phyloP scores from a whole-genome alignment of 2,113 vertebrate genomes.

The Oncorhynchus gorbuscha region DNA sequence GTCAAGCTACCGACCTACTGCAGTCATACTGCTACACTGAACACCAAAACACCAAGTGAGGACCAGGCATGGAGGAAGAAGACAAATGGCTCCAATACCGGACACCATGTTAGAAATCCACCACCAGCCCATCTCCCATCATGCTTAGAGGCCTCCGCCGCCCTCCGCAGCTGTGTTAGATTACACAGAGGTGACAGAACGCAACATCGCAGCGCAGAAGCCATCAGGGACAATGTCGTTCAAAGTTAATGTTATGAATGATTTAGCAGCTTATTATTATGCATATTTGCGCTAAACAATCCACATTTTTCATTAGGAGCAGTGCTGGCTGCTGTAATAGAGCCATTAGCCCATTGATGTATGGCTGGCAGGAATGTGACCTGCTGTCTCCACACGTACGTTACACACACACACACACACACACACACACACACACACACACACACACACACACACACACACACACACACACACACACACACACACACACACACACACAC shows the following conservation, averaged over 20 bases:
- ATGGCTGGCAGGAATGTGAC: constrained; percentile 63
- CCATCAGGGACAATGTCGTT: constrained; percentile 74
- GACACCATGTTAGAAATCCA: constrained; percentile 74
- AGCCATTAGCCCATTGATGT: constrained; percentile 73
- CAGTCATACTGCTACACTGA: constrained; percentile 49
- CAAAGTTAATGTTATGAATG: constrained; percentile 80
- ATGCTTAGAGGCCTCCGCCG: constrained; percentile 1
- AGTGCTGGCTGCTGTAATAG: constrained; percentile 68
- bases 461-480: constrained; percentile 35
- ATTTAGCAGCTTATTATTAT: constrained; percentile 74
- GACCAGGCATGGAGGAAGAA: constrained; percentile 76
- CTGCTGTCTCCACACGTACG: constrained; percentile 37
- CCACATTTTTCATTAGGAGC: constrained; percentile 72
- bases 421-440: not conserved
- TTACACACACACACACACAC: not conserved
- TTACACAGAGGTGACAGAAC: constrained; percentile 64
- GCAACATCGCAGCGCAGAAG: constrained; percentile 33
- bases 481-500: not conserved
- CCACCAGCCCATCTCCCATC: constrained; percentile 55
- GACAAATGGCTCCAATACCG: constrained; percentile 74
- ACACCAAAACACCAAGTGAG: constrained; percentile 66
- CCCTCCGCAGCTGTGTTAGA: constrained; percentile 11
- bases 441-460: not conserved
- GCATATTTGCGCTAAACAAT: constrained; percentile 77
- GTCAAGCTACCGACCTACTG: constrained; percentile 74